phyloP scores from a whole-genome alignment of 2,888 invertebrate genomes.

The Dolomedes plantarius region DNA sequence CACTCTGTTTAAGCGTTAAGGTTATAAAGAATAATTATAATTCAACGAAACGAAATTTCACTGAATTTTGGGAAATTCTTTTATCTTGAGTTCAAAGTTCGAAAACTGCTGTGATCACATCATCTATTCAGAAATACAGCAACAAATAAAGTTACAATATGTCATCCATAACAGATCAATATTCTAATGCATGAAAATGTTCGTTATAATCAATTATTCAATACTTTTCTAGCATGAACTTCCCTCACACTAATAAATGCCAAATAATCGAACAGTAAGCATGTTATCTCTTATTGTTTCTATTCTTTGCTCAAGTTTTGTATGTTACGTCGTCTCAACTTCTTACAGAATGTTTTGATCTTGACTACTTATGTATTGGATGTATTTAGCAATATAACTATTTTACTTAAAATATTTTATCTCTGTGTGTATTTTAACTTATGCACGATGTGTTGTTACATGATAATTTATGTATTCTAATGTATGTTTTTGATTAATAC shows the following conservation, averaged over 20 bases:
- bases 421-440: not conserved
- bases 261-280: not conserved
- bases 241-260: not conserved
- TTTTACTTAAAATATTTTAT: slow-evolving; percentile 5
- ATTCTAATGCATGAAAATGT: too few species aligned
- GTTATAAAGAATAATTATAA: too few species aligned
- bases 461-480: too few species aligned
- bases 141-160: too few species aligned
- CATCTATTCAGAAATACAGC: too few species aligned
- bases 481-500: not conserved
- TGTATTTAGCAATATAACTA: slow-evolving; percentile 6
- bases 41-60: too few species aligned
- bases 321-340: not conserved
- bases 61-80: too few species aligned
- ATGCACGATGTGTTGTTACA: not conserved
- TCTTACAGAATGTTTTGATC: not conserved
- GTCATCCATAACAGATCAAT: too few species aligned
- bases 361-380: not conserved
- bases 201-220: too few species aligned
- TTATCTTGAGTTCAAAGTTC: too few species aligned
- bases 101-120: too few species aligned
- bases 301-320: slow-evolving; percentile 3
- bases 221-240: not conserved
- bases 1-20: too few species aligned
- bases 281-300: not conserved